A percentile compares a stretch with the other conserved stretches of the same genome.
phyloP scores from a whole-genome alignment of 2,797 vertebrate species.

The Carcharodon carcharias region DNA sequence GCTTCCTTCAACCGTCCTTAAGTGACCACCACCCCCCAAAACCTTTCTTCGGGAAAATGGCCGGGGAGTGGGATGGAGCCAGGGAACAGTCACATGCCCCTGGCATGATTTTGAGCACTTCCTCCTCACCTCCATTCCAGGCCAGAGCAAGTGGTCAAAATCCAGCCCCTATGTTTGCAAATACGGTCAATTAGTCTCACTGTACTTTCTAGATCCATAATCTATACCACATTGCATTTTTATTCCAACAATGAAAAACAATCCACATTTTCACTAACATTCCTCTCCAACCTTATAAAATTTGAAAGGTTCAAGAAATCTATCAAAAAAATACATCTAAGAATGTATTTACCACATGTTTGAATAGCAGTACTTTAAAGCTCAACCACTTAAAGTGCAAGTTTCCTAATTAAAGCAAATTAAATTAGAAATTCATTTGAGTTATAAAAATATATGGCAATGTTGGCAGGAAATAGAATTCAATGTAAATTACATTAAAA shows the following conservation, averaged over 20 bases:
- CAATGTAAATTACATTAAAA: background rate
- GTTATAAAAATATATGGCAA: background rate
- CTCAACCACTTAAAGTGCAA: background rate
- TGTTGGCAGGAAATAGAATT: background rate
- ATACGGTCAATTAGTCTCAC: background rate
- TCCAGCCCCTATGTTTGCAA: background rate
- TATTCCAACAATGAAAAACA: background rate
- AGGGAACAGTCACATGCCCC: background rate
- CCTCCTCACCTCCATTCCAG: background rate
- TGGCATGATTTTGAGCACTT: too few relatives aligned
- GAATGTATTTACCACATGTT: background rate
- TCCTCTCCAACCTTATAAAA: background rate
- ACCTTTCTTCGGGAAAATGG: background rate
- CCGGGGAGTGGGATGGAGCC: background rate
- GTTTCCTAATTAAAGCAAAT: background rate
- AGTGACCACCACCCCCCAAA: background rate
- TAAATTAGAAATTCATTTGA: background rate
- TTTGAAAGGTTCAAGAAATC: background rate
- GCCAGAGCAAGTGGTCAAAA: background rate
- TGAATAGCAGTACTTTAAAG: background rate
- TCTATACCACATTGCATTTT: background rate
- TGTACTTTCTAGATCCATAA: background rate
- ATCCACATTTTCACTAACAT: background rate
- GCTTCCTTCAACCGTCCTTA: too few relatives aligned
- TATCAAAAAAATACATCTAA: background rate